Base-by-base conservation (phyloP, 2,888 invertebrate species). In the Synergus gifuensis region DNA sequence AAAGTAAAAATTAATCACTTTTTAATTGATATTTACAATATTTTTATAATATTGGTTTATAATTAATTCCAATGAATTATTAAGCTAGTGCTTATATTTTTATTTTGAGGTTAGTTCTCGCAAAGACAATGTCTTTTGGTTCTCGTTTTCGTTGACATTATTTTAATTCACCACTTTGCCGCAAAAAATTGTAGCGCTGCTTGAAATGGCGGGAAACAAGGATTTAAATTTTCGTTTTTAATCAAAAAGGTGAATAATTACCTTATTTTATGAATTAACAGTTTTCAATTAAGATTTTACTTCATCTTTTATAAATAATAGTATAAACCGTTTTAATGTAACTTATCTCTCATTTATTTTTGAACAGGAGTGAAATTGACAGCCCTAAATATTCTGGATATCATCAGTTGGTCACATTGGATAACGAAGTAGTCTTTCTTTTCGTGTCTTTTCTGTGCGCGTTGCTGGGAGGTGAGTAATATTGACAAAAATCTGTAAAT, bases 351-450 rank as follows among this genome's bases (percentile, higher is more conserved):
- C n/a, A n/a, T 44, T 67, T 44, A 18, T 22, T 69, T 69, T 69
- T 22, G 18, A 12, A 18, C 4, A 22, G 5, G 0, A 46, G 3
- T 11, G 12, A 46, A 5, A n/a, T 73, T 73, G 54, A 36, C 4
- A 54, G 9, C 2, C 14, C 73, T 73, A 2, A 3, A 28, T 28
- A 28, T 28, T 3, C 73, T 73, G 8, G 28, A 28, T 28, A 28
- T 28, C 28, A 28, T 9, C 4, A n/a, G 54, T 73, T 73, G 73
- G 73, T 36, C 36, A 1, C 49, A 73, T n/a, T 73, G 54, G 14
- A 0, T 11, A 54, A n/a, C n/a, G 54, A 73, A 54, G 54, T 73
- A 54, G 40, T 73, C 73, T 73, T 73, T 73, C 73, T 73, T 54
- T 49, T 28, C 36, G 69, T 16, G 54, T 54, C 69, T 73, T 40